These are phyloP conservation scores for Callocephalon fimbriatum DNA, from an alignment of 2,113 vertebrate species.

Conservation along the genomic window DNA sequence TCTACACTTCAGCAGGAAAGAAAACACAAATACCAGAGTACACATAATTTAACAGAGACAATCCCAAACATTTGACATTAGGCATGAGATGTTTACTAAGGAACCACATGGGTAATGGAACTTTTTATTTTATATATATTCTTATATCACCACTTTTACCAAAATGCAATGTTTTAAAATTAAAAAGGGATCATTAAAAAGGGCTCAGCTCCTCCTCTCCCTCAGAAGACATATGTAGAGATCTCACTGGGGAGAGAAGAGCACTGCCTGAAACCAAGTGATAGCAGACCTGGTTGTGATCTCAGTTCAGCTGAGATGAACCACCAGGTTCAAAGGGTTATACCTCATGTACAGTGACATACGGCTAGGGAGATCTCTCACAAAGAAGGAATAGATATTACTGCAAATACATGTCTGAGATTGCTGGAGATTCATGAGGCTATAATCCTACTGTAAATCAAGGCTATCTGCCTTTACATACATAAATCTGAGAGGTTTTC, in stretches of 20 bases:
- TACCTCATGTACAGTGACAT: accelerated
- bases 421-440: not conserved
- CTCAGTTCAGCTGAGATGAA: not conserved
- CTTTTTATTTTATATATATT: not conserved
- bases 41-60: not conserved
- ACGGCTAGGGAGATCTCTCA: not conserved
- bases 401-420: not conserved
- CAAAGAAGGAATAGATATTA: not conserved
- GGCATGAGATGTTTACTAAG: not conserved
- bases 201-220: not conserved
- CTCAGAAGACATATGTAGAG: not conserved
- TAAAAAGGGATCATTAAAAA: not conserved
- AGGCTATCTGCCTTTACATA: not conserved
- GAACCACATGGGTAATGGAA: not conserved
- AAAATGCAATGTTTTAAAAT: not conserved
- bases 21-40: not conserved
- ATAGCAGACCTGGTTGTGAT: not conserved
- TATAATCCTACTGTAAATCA: not conserved
- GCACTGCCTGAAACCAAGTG: not conserved
- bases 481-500: not conserved
- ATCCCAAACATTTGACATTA: not conserved
- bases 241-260: not conserved
- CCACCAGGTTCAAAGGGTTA: not conserved
- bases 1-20: not conserved
- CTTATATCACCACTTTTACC: not conserved